These are phyloP conservation scores for Tachina fera DNA, from an alignment of 2,888 invertebrate genomes.

Conservation along the genomic window DNA sequence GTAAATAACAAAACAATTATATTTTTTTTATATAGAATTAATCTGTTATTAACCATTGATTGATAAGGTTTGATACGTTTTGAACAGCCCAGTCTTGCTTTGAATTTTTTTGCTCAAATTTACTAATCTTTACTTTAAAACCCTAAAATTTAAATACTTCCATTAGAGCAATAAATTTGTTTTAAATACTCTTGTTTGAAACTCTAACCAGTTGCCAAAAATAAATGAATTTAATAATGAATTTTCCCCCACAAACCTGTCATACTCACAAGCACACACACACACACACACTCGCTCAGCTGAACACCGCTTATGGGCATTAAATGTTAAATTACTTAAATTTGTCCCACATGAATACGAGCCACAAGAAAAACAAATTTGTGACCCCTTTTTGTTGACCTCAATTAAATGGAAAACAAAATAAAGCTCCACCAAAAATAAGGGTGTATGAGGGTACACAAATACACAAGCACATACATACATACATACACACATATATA, in stretches of 20 bases:
- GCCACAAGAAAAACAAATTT: constrained; percentile 39
- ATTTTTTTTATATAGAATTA: no score
- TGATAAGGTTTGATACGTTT: no score
- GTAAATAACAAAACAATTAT: no score
- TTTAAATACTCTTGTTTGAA: neutral
- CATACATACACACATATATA: neutral
- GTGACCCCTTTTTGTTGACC: constrained; percentile 69
- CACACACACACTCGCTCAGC: neutral
- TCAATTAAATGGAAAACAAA: constrained; percentile 66
- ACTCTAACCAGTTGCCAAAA: neutral
- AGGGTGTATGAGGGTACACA: neutral
- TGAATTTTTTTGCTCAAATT: no score
- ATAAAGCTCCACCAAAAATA: neutral
- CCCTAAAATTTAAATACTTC: no score
- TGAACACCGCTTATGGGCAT: constrained; percentile 49
- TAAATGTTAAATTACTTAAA: constrained; percentile 67
- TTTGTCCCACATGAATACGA: constrained; percentile 63
- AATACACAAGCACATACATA: neutral
- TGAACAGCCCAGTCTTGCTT: no score
- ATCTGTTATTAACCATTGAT: no score
- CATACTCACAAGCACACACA: neutral
- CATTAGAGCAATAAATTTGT: no score
- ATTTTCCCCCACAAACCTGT: constrained; percentile 2
- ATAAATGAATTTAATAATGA: constrained; percentile 9
- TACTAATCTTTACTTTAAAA: no score